A percentile compares a stretch with the other conserved stretches of the same genome.
phyloP scores from a whole-genome alignment of 2,888 invertebrate genomes.

The Cataglyphis cursor region DNA sequence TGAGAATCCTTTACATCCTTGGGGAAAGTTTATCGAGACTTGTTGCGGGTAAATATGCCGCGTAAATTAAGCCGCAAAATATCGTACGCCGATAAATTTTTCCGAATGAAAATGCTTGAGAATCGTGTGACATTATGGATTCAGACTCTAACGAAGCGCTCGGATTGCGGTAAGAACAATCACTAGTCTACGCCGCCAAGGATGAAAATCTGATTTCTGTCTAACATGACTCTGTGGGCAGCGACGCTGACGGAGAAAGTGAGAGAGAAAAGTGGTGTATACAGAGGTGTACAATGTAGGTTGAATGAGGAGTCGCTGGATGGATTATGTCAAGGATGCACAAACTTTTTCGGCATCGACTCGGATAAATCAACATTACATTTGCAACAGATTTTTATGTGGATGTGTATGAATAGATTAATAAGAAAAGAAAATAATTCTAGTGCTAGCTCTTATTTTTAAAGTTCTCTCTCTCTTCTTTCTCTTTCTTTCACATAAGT shows the following conservation, averaged over 20 bases:
- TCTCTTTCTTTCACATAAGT: neutral
- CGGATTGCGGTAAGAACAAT: slow-evolving; percentile 36
- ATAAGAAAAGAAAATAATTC: neutral
- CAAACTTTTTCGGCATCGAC: slow-evolving; percentile 48
- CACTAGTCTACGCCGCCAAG: slow-evolving; percentile 30
- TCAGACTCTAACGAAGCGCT: slow-evolving; percentile 7
- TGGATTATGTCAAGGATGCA: slow-evolving; percentile 77
- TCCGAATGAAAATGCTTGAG: slow-evolving; percentile 23
- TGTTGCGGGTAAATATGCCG: neutral
- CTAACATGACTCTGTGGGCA: slow-evolving; percentile 22
- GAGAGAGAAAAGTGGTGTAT: slow-evolving; percentile 45
- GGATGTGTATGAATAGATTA: neutral
- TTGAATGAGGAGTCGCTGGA: slow-evolving; percentile 59
- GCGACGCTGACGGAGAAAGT: slow-evolving; percentile 42
- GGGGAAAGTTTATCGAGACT: neutral
- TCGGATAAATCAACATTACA: slow-evolving; percentile 4
- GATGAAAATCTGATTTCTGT: slow-evolving; percentile 24
- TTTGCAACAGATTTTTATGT: neutral
- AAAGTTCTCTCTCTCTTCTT: neutral
- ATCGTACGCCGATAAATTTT: slow-evolving; percentile 27
- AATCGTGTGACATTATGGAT: slow-evolving; percentile 2
- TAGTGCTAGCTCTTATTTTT: neutral
- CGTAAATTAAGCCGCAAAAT: neutral
- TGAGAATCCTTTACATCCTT: slow-evolving; percentile 5
- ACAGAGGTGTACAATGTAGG: slow-evolving; percentile 36